Conservation (phyloP, 2,113 vertebrate species). For the Etheostoma spectabile region DNA sequence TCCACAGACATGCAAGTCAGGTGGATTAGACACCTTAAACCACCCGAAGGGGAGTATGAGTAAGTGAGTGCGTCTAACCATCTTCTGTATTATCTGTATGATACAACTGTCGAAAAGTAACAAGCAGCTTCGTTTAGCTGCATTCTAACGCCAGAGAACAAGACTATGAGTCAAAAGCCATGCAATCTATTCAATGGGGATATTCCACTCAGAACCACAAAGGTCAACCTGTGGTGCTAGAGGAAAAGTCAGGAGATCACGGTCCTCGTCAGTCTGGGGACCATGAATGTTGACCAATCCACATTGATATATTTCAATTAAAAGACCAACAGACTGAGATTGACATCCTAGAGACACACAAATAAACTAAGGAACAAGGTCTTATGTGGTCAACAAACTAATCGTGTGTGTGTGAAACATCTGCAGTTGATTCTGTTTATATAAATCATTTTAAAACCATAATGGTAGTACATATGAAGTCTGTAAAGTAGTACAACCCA, state of each 20-base stretch:
- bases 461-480: neutral
- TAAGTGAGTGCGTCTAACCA: constrained; percentile 18
- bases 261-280: neutral
- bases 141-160: neutral
- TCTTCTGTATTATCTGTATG: constrained; percentile 6
- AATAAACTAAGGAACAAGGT: neutral
- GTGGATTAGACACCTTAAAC: constrained; percentile 47
- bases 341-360: neutral
- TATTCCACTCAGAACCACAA: neutral
- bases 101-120: constrained; percentile 7
- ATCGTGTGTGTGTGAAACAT: neutral
- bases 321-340: too few relatives aligned
- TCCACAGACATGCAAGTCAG: constrained; percentile 34
- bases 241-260: neutral
- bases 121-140: neutral
- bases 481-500: neutral
- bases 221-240: neutral
- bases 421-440: neutral
- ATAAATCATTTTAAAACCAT: neutral
- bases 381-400: neutral
- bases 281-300: neutral
- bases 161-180: neutral
- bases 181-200: neutral
- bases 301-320: neutral
- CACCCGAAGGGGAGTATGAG: constrained; percentile 25